A percentile compares a stretch with the other conserved stretches of the same genome.
Evolutionary conservation across 2,113 vertebrate species (phyloP).

Genomic region (Potamarius usumacintae): DNA sequence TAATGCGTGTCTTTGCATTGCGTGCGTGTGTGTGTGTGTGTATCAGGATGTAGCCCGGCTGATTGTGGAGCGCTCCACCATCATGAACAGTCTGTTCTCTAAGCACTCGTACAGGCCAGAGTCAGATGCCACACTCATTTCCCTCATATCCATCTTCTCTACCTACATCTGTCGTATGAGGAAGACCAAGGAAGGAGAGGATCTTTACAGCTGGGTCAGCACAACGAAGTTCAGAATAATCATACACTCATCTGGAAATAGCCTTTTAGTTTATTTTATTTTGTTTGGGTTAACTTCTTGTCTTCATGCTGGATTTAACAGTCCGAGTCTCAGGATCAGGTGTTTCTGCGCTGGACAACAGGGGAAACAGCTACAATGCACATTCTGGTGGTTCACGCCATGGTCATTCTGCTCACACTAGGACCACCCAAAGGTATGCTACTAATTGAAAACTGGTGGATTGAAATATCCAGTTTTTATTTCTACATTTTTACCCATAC

Average conservation of each 20-base stretch:
- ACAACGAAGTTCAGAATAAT: background rate
- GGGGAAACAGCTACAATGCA: conserved; percentile 98
- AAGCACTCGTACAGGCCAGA: conserved; percentile 83
- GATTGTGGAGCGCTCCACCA: conserved; percentile 96
- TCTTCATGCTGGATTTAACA: conserved; percentile 54
- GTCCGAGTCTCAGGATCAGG: conserved; percentile 98
- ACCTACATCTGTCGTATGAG: conserved; percentile 90
- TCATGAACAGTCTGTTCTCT: conserved; percentile 95
- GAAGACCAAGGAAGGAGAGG: conserved; percentile 95
- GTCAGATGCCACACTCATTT: conserved; percentile 85
- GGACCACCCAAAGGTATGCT: conserved; percentile 86
- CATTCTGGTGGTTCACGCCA: conserved; percentile 95
- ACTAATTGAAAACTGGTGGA: too few species aligned
- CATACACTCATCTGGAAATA: background rate
- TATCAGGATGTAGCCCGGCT: conserved; percentile 89
- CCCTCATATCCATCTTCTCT: conserved; percentile 89
- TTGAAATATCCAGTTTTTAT: background rate
- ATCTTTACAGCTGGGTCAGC: conserved; percentile 96
- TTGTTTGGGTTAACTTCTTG: background rate
- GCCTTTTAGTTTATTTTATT: background rate
- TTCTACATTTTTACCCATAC: background rate
- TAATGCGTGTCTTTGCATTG: background rate
- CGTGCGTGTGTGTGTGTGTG: background rate
- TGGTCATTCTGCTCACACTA: conserved; percentile 94
- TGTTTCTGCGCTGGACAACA: conserved; percentile 93